Conservation (phyloP, 2,113 vertebrate species). For the Lates calcarifer region DNA sequence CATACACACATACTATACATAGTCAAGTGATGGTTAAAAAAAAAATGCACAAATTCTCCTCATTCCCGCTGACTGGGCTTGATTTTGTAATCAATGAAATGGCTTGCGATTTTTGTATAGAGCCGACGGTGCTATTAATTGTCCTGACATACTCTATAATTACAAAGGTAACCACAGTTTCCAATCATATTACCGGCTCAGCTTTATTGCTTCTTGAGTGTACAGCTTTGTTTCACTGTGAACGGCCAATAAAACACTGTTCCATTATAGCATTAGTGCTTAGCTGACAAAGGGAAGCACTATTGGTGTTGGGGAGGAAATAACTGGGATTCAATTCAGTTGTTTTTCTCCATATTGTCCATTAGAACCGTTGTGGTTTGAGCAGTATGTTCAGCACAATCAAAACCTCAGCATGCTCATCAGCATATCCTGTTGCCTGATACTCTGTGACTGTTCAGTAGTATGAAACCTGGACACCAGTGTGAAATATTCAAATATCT, state of each 20-base stretch:
- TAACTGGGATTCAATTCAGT: constrained; percentile 33
- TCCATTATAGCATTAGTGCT: constrained; percentile 67
- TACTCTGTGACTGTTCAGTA: background rate
- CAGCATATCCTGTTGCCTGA: background rate
- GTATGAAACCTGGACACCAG: background rate
- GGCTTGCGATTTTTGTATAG: constrained; percentile 64
- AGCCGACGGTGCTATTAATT: constrained; percentile 70
- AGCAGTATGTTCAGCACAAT: background rate
- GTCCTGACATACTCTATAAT: constrained; percentile 78
- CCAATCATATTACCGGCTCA: constrained; percentile 77
- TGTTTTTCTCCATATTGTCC: constrained; percentile 21
- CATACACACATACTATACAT: background rate
- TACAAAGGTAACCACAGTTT: constrained; percentile 79
- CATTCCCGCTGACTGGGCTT: constrained; percentile 56
- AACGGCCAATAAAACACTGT: constrained; percentile 77
- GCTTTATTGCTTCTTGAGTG: constrained; percentile 76
- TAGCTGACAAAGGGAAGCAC: constrained; percentile 58
- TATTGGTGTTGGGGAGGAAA: constrained; percentile 39
- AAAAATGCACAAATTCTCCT: constrained; percentile 32
- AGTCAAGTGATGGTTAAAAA: constrained; percentile 41
- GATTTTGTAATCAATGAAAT: constrained; percentile 76
- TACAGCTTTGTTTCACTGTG: constrained; percentile 73
- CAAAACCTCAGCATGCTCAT: constrained; percentile 2
- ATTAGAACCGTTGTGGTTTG: constrained; percentile 11
- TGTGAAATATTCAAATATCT: constrained; percentile 1